These are phyloP conservation scores for Sphenodon punctatus DNA, from an alignment of 2,797 vertebrate species.

Conservation along the genomic window DNA sequence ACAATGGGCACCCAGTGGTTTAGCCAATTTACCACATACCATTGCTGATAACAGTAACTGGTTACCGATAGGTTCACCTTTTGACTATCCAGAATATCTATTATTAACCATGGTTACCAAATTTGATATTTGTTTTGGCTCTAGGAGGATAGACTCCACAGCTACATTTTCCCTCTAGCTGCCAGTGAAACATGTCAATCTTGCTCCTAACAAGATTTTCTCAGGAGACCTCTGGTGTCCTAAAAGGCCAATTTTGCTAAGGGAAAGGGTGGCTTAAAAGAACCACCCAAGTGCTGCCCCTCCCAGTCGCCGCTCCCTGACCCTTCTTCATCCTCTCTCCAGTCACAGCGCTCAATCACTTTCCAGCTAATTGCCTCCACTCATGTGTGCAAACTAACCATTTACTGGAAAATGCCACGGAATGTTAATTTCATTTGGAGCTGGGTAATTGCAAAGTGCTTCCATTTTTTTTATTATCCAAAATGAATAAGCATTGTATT, in stretches of 20 bases:
- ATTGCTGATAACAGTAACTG: too few relatives aligned
- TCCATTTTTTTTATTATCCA: conserved; percentile 47
- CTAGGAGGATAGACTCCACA: too few relatives aligned
- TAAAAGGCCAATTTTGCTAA: not conserved
- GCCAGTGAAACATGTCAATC: not conserved
- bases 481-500: conserved; percentile 72
- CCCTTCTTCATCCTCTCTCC: conserved; percentile 57
- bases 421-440: conserved; percentile 77
- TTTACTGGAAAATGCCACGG: conserved; percentile 72
- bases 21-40: too few relatives aligned
- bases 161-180: too few relatives aligned
- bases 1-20: too few relatives aligned
- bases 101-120: too few relatives aligned
- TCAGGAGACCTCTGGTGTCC: not conserved
- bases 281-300: not conserved
- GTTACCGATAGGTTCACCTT: too few relatives aligned
- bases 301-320: not conserved
- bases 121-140: too few relatives aligned
- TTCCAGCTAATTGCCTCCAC: conserved; percentile 75
- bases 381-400: conserved; percentile 72
- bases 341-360: conserved; percentile 57
- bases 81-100: too few relatives aligned
- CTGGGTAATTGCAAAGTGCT: conserved; percentile 55
- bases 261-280: not conserved
- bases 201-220: too few relatives aligned